Evolutionary conservation across 1,140 invertebrate genomes (phyloP), one percentile per base, ranked within the genome.

Genomic region (Drosophila ananassae): DNA sequence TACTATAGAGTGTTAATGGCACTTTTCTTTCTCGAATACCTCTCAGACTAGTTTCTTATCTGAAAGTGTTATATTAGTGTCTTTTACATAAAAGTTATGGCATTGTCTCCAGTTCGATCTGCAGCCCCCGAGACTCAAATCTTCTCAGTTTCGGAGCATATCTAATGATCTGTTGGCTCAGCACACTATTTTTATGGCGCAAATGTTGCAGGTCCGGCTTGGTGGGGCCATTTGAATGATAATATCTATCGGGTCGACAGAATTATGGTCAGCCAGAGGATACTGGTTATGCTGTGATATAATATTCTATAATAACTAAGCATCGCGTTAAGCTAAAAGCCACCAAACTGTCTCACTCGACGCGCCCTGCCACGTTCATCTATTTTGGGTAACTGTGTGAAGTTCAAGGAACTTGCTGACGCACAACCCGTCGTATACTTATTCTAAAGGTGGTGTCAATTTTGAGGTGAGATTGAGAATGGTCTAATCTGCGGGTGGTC

Each of bases 371-470:
- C 72, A 67, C 71, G 73, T 60, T 58, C 46, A 39, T 62, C 24
- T 84, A 62, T 66, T 77, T 58, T 47, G 41, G 47, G 58, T 60
- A 37, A 57, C 48, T 76, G 34, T 77, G 61, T 62, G 51, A 89
- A 89, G 82, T 89, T 87, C 83, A 87, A 89, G 82, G 74, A 89
- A 87, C 82, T 76, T 58, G 55, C 55, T 73, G 62, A 72, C 56
- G 56, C 71, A 82, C 53, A 24, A 48, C 8, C 13, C 44, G 44
- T 25, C 24, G 44, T 41, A 57, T 21, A 60, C 64, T 22, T 59
- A 74, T 53, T 66, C 60, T 39, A 17, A 21, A 50, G 34, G 17
- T 34, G 59, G 62, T 66, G 62, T 44, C 34, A 34, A 50, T n/a
- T 34, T 32, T 24, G 25, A 41, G 67, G 64, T 57, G 64, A 69